Percentiles rank a stretch among this genome's conserved stretches.
Evolutionary conservation across 92 coral and sea anemone species (phyloP).

Genomic region (Porites rus): DNA sequence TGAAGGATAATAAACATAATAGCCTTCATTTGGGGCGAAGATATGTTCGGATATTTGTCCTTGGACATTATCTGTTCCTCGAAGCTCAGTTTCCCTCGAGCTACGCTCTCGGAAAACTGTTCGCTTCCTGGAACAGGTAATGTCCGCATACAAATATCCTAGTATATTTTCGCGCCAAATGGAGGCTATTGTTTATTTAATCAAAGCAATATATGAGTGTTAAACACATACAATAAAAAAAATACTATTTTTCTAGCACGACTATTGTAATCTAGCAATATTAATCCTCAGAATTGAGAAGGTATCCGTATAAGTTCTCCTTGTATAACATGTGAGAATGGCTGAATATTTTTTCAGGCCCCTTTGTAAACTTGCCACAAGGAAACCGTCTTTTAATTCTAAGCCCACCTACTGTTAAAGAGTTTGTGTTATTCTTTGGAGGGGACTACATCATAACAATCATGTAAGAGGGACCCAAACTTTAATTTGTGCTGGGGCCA

Average conservation of each 20-base stretch:
- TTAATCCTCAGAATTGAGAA: slow-evolving; percentile 19
- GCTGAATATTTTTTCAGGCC: slow-evolving; percentile 10
- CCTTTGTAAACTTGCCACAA: slow-evolving; percentile 24
- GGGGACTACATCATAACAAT: slow-evolving; percentile 16
- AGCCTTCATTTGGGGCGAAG: too few species aligned
- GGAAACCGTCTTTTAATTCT: slow-evolving; percentile 9
- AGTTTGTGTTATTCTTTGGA: slow-evolving; percentile 19
- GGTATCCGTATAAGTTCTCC: neutral
- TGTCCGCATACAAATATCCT: neutral
- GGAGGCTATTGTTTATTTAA: neutral
- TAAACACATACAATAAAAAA: neutral
- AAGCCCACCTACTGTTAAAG: slow-evolving; percentile 10
- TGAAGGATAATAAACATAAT: neutral
- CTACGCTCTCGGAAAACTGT: slow-evolving; percentile 1
- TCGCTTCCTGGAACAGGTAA: neutral
- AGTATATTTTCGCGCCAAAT: slow-evolving; percentile 9
- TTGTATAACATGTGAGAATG: neutral
- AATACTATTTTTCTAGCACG: slow-evolving; percentile 17
- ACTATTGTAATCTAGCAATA: slow-evolving; percentile 17
- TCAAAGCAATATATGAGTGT: slow-evolving; percentile 22
- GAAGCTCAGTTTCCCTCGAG: neutral
- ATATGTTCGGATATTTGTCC: too few species aligned
- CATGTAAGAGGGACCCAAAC: neutral
- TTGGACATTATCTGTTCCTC: too few species aligned
- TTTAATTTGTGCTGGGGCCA: slow-evolving; percentile 28